Conservation (phyloP, 1,140 invertebrate genomes). For the Ephestia elutella region DNA sequence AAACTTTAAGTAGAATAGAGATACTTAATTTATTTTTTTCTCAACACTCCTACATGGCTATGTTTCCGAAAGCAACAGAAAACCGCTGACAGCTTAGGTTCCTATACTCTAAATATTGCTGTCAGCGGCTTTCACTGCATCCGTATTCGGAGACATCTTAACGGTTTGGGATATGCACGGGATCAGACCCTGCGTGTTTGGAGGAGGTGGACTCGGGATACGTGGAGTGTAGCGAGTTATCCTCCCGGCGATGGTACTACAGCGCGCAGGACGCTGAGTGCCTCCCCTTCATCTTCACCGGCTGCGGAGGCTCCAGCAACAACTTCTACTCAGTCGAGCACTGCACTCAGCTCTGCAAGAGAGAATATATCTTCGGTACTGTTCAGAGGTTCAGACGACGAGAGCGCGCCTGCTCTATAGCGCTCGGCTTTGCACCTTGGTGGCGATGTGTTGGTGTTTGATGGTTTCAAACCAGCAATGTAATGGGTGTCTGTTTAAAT, state of each 20-base stretch:
- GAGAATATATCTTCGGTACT: constrained; percentile 61
- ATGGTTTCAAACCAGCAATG: neutral
- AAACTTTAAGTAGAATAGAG: too few relatives aligned
- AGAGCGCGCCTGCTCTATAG: constrained; percentile 9
- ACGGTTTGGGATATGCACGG: constrained; percentile 7
- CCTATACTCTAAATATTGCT: too few relatives aligned
- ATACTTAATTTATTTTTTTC: too few relatives aligned
- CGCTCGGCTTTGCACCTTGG: constrained; percentile 6
- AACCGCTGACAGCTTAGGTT: too few relatives aligned
- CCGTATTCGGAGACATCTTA: neutral
- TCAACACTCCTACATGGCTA: too few relatives aligned
- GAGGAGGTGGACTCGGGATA: constrained; percentile 34
- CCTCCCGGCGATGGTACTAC: constrained; percentile 50
- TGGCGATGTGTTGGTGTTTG: neutral
- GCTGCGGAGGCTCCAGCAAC: constrained; percentile 91
- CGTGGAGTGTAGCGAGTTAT: constrained; percentile 19
- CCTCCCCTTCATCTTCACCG: constrained; percentile 85
- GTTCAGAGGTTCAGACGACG: neutral
- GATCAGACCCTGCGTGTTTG: constrained; percentile 33
- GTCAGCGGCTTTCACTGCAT: too few relatives aligned
- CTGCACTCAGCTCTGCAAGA: constrained; percentile 79
- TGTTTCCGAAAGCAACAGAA: too few relatives aligned
- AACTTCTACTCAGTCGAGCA: constrained; percentile 83
- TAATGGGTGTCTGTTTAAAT: neutral
- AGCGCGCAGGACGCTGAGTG: constrained; percentile 63